Conservation (phyloP, 2,113 vertebrate genomes). For the Labeo catla region DNA sequence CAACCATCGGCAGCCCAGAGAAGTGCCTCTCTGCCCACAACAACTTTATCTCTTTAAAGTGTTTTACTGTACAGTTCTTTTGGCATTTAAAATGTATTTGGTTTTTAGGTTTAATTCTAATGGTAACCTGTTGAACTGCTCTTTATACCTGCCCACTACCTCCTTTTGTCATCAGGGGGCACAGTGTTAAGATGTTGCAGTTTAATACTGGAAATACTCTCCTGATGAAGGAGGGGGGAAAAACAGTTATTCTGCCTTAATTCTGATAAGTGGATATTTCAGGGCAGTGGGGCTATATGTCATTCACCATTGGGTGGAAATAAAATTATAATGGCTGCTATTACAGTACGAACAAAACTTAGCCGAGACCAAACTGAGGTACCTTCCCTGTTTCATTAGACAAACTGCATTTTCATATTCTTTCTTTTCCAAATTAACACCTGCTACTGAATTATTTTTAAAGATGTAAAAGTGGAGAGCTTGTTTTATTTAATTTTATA, state of each 20-base stretch:
- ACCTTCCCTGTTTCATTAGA: constrained; percentile 19
- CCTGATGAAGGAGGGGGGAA: constrained; percentile 34
- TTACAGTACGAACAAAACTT: constrained; percentile 54
- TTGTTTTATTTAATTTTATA: constrained; percentile 72
- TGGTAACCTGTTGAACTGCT: not conserved
- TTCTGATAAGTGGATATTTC: constrained; percentile 66
- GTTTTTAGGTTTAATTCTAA: constrained; percentile 5
- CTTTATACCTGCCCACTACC: not conserved
- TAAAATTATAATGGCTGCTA: constrained; percentile 23
- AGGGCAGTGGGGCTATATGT: constrained; percentile 66
- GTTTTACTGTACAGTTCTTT: not conserved
- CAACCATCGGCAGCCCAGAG: constrained; percentile 35
- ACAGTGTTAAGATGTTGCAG: not conserved
- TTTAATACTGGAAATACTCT: constrained; percentile 16
- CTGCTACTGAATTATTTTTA: constrained; percentile 66
- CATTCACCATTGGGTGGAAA: not conserved
- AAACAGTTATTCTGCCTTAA: constrained; percentile 50
- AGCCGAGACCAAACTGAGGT: constrained; percentile 59
- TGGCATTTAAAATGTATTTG: constrained; percentile 34
- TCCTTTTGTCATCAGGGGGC: not conserved
- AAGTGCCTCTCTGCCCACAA: constrained; percentile 33
- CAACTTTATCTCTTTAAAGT: not conserved
- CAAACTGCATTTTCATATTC: constrained; percentile 27
- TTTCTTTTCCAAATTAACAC: constrained; percentile 57
- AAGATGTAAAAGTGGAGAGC: constrained; percentile 53